Conservation (phyloP, 2,888 invertebrate genomes). For the Drosophila macrospina region DNA sequence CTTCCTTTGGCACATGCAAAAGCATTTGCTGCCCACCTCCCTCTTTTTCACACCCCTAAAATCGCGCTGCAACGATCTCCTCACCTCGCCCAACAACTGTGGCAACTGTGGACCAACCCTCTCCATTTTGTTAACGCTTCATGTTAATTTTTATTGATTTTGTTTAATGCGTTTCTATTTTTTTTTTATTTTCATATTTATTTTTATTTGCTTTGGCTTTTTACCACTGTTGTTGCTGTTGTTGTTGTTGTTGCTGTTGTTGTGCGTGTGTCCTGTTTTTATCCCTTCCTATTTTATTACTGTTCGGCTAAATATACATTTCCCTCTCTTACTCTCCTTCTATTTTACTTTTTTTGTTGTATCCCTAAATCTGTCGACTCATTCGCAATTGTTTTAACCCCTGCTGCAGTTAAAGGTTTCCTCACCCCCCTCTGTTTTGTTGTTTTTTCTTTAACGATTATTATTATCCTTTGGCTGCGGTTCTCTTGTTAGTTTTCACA, state of each 20-base stretch:
- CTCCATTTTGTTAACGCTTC: slow-evolving; percentile 16
- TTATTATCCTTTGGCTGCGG: slow-evolving; percentile 67
- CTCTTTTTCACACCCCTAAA: slow-evolving; percentile 42
- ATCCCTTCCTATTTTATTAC: slow-evolving; percentile 35
- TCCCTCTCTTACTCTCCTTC: too few species aligned
- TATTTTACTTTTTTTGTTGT: slow-evolving; percentile 26
- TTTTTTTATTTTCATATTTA: slow-evolving; percentile 57
- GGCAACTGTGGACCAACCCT: slow-evolving; percentile 34
- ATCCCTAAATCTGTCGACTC: slow-evolving; percentile 65
- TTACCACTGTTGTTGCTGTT: slow-evolving; percentile 18
- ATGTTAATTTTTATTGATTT: slow-evolving; percentile 81
- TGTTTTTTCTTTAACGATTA: slow-evolving; percentile 54
- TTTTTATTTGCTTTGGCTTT: slow-evolving; percentile 74
- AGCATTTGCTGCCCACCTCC: slow-evolving; percentile 23
- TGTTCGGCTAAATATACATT: slow-evolving; percentile 50
- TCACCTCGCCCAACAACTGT: slow-evolving; percentile 1
- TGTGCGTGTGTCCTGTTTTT: slow-evolving; percentile 36
- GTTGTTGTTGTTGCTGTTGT: too few species aligned
- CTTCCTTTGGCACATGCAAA: slow-evolving; percentile 55
- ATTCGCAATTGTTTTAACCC: slow-evolving; percentile 71
- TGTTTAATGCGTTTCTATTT: slow-evolving; percentile 74
- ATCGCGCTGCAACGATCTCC: slow-evolving; percentile 2
- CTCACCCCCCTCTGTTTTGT: slow-evolving; percentile 20
- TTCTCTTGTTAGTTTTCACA: slow-evolving; percentile 70
- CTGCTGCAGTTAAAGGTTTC: slow-evolving; percentile 10